A percentile compares a stretch with the other conserved stretches of the same genome.
phyloP scores from a whole-genome alignment of 2,113 vertebrate species.

The Sinocyclocheilus anshuiensis region DNA sequence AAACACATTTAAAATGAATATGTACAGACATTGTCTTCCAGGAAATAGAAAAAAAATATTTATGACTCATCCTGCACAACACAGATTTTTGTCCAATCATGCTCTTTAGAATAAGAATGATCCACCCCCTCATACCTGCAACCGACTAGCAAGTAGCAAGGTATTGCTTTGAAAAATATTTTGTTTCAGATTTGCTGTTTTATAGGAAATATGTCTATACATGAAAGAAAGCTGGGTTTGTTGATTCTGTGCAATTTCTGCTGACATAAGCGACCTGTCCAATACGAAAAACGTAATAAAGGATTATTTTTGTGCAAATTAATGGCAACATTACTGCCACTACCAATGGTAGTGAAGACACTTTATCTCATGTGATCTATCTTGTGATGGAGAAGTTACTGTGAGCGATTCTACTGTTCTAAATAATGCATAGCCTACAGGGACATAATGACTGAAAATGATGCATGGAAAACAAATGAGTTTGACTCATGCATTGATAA shows the following conservation, averaged over 20 bases:
- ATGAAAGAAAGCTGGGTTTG: not conserved
- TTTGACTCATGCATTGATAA: conserved; percentile 3
- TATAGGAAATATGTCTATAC: not conserved
- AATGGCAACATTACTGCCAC: not conserved
- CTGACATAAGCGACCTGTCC: not conserved
- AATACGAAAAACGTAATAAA: not conserved
- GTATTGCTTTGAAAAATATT: not conserved
- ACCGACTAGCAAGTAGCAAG: not conserved
- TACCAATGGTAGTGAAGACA: not conserved
- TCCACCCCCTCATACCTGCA: not conserved
- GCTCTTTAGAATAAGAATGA: not conserved
- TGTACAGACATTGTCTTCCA: not conserved
- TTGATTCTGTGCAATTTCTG: not conserved
- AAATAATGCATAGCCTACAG: conserved; percentile 1
- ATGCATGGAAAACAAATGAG: conserved; percentile 4
- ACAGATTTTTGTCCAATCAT: not conserved
- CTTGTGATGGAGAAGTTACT: conserved; percentile 7
- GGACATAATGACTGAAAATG: not conserved
- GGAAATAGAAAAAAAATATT: not conserved
- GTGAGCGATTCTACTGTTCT: not conserved
- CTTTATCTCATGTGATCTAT: not conserved
- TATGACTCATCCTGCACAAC: not conserved
- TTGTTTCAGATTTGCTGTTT: not conserved
- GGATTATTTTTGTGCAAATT: not conserved
- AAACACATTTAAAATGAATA: not conserved